A percentile compares a stretch with the other conserved stretches of the same genome.
Evolutionary conservation across 64 coral and sea anemone species (phyloP).

Genomic region (Exaiptasia diaphana): DNA sequence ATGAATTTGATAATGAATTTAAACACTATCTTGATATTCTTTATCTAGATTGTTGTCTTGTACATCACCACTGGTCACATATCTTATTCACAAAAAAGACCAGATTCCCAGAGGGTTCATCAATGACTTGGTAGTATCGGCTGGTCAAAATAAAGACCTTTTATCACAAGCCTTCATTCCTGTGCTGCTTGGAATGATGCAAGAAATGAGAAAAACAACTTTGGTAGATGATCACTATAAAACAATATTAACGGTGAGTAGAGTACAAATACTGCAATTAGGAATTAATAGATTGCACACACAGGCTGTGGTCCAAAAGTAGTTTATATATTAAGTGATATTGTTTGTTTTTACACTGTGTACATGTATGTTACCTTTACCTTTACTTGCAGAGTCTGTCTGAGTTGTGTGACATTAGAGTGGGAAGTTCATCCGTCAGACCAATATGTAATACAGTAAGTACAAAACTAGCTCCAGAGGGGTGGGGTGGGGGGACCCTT

Average conservation of each 20-base stretch:
- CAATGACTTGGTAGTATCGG: conserved; percentile 25
- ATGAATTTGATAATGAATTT: background rate
- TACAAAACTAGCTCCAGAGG: no score
- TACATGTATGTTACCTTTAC: no score
- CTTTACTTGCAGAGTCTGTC: conserved; percentile 65
- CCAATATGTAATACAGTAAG: conserved; percentile 96
- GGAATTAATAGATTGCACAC: background rate
- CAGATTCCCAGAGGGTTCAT: conserved; percentile 46
- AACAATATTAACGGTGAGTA: conserved; percentile 62
- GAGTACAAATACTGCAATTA: background rate
- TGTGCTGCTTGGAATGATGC: conserved; percentile 67
- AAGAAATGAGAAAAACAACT: conserved; percentile 63
- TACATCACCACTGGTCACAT: conserved; percentile 44
- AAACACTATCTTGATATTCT: background rate
- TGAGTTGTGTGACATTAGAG: conserved; percentile 73
- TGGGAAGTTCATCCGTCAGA: conserved; percentile 53
- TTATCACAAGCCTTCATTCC: conserved; percentile 56
- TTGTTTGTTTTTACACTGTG: no score
- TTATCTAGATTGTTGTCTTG: no score
- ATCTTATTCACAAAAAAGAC: conserved; percentile 40
- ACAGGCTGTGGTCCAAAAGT: background rate
- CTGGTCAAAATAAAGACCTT: conserved; percentile 11
- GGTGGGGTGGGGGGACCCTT: no score
- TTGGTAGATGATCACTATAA: conserved; percentile 71
- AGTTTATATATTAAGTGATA: no score